Base-by-base conservation (phyloP, 2,888 invertebrate species). In the Drosophila maculinotata region DNA sequence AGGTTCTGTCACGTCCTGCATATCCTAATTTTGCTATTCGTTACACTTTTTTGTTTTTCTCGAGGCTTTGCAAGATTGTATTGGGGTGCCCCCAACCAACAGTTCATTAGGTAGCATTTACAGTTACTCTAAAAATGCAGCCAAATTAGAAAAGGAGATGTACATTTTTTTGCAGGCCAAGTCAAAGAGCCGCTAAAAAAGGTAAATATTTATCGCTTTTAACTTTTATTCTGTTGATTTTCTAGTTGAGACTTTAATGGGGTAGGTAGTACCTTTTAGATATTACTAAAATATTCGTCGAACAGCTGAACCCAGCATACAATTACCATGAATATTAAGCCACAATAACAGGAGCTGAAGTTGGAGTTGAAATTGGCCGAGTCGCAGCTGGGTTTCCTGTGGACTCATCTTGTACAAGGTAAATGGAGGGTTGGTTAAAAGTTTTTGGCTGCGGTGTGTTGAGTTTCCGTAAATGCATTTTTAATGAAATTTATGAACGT, bases 81-180 rank as follows among this genome's bases (percentile, higher is more conserved):
- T 26, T 15, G 25, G 10, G 10, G 39, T 26, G n/a, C 48, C 42
- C 75, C 75, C 63, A 62, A 1, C 62, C 80, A 75, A 76, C 89
- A 90, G 90, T 89, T 90, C 90, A 90, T 90, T 90, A 90, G 80
- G 56, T 72, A 75, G 80, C 85, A 88, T 90, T 90, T 90, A 78
- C 90, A 90, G 88, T 81, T 85, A 74, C 77, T 79, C 68, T 58
- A 60, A 56, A 69, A 67, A 64, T 79, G 70, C 64, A 68, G 48
- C 33, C 31, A 78, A 78, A 64, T 69, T 67, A 49, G 52, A 64
- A 62, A 64, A 56, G 38, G 65, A 79, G 72, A 75, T 70, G 64
- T 9, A 9, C 0, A 49, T 62, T 41, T 39, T 56, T 58, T 52
- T 26, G 8, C 31, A 45, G 47, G 30, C n/a, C n/a, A n/a, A n/a